These are phyloP conservation scores for Dryadula phaetusa DNA, from an alignment of 2,888 invertebrate genomes.

Conservation along the genomic window DNA sequence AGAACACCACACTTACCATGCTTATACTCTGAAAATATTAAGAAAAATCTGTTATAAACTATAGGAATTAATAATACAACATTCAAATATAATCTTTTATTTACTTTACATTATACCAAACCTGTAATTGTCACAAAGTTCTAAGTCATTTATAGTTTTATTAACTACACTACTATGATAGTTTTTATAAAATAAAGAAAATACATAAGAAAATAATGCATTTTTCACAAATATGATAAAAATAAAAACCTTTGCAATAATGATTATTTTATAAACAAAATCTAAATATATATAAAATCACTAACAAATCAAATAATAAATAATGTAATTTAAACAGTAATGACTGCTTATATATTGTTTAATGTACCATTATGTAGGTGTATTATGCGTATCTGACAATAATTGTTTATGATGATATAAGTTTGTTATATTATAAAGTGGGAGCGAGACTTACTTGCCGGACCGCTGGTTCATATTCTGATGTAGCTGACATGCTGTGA, in stretches of 20 bases:
- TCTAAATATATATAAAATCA: not conserved
- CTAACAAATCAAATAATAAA: not conserved
- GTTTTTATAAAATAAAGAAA: not conserved
- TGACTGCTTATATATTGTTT: not conserved
- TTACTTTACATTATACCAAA: constrained; percentile 11
- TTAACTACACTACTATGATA: not conserved
- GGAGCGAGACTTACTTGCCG: constrained; percentile 75
- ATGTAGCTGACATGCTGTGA: constrained; percentile 82
- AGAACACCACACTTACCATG: constrained; percentile 43
- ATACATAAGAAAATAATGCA: not conserved
- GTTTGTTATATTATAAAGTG: constrained; percentile 29
- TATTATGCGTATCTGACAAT: not conserved
- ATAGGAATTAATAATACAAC: constrained; percentile 64
- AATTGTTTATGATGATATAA: constrained; percentile 2
- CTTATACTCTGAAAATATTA: constrained; percentile 26
- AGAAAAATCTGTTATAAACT: constrained; percentile 35
- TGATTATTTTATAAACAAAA: too few species aligned
- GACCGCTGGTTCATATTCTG: constrained; percentile 81
- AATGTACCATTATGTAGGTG: not conserved
- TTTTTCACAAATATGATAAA: too few species aligned
- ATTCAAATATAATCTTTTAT: constrained; percentile 51
- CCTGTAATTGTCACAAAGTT: constrained; percentile 5
- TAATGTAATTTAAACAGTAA: not conserved
- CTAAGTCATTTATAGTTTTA: not conserved
- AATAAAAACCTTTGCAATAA: not conserved